Conservation (phyloP, 2,888 invertebrate genomes). For the Apantesis nais region DNA sequence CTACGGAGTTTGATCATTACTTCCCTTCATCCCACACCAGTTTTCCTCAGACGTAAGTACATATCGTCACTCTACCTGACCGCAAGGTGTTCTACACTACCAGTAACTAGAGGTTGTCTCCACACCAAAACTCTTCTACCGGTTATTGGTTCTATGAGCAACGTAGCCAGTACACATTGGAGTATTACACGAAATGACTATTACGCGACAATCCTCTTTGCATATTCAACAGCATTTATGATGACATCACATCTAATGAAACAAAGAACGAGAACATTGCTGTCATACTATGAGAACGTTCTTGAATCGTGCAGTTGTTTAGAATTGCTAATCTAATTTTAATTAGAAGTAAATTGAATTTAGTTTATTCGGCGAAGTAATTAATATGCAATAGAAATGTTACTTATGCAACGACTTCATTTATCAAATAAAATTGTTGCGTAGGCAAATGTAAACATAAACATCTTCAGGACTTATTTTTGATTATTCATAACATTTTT, state of each 20-base stretch:
- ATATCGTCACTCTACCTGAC: background rate
- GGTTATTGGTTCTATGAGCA: background rate
- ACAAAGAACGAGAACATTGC: constrained; percentile 18
- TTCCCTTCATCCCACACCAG: background rate
- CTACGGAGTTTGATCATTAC: background rate
- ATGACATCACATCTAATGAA: constrained; percentile 33
- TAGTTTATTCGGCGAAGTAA: background rate
- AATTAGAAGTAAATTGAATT: constrained; percentile 14
- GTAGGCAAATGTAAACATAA: background rate
- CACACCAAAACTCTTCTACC: background rate
- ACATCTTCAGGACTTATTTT: background rate
- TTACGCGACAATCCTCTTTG: background rate
- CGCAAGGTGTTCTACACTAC: too few species aligned
- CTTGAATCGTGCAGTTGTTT: constrained; percentile 13
- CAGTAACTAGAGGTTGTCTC: background rate
- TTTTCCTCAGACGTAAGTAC: background rate
- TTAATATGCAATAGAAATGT: constrained; percentile 7
- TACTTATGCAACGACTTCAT: background rate
- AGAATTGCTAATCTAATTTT: constrained; percentile 19
- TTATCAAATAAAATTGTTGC: background rate
- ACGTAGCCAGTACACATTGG: background rate
- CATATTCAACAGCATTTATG: constrained; percentile 10
- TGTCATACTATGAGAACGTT: constrained; percentile 14
- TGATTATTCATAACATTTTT: background rate
- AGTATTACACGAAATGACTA: background rate